Percentiles rank a stretch among this genome's conserved stretches.
Conservation (phyloP, 2,113 vertebrate species). For the Melanotaenia duboulayi region DNA sequence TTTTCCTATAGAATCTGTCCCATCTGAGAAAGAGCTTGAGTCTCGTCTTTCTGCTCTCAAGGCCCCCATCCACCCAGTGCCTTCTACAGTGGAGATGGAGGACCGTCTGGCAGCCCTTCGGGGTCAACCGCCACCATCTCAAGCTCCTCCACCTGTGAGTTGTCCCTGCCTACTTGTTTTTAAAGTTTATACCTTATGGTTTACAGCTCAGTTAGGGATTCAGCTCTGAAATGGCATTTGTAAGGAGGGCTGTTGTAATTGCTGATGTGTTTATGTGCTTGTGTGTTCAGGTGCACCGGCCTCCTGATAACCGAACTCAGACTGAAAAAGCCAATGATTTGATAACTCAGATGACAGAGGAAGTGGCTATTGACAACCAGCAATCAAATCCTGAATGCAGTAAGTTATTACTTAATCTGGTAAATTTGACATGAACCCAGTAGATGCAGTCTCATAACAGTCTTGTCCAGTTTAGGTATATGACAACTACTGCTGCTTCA, state of each 20-base stretch:
- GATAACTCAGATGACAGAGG: slow-evolving; percentile 88
- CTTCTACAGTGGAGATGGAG: slow-evolving; percentile 89
- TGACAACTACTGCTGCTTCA: not conserved
- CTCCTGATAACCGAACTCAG: slow-evolving; percentile 86
- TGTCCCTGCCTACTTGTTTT: slow-evolving; percentile 13
- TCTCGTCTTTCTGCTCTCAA: slow-evolving; percentile 90
- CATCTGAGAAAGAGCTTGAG: slow-evolving; percentile 91
- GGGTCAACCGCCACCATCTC: slow-evolving; percentile 82
- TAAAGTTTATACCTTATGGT: not conserved
- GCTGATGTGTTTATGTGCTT: slow-evolving; percentile 29
- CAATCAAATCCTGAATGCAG: slow-evolving; percentile 72
- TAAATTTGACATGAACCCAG: not conserved
- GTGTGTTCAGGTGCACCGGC: slow-evolving; percentile 82
- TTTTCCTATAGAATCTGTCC: slow-evolving; percentile 85
- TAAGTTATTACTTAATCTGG: slow-evolving; percentile 36
- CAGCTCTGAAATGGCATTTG: not conserved
- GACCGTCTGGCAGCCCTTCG: slow-evolving; percentile 88
- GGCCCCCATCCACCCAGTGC: slow-evolving; percentile 79
- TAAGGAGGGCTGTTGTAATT: not conserved
- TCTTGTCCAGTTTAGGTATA: not conserved
- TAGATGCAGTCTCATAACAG: not conserved
- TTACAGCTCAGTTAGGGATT: not conserved
- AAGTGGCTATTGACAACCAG: slow-evolving; percentile 88
- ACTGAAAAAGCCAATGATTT: slow-evolving; percentile 89
- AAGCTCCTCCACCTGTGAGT: slow-evolving; percentile 84